phyloP scores from a whole-genome alignment of 2,888 invertebrate genomes.

The Acronicta psi region DNA sequence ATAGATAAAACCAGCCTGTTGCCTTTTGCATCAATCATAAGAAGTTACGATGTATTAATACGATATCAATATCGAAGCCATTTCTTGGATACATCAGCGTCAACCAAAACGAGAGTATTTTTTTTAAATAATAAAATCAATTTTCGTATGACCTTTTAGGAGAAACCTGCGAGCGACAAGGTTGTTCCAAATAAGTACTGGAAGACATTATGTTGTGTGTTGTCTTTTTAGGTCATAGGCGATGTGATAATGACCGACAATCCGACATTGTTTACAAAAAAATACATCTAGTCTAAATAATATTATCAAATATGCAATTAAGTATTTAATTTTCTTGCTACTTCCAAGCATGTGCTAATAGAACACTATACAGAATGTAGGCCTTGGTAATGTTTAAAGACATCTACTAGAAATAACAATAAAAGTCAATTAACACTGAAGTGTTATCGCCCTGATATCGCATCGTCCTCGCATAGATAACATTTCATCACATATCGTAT shows the following conservation, averaged over 20 bases:
- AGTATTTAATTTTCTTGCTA: neutral
- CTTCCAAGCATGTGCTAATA: neutral
- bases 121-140: no score
- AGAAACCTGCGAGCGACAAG: no score
- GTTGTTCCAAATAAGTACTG: no score
- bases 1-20: no score
- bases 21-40: no score
- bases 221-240: slow-evolving; percentile 8
- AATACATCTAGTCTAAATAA: neutral
- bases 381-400: neutral
- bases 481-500: neutral
- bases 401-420: neutral
- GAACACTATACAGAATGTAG: neutral
- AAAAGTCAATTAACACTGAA: slow-evolving; percentile 2
- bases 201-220: no score
- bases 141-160: no score
- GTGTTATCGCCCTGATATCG: neutral
- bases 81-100: no score
- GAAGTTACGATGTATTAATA: no score
- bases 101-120: no score
- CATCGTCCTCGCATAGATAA: neutral
- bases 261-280: neutral
- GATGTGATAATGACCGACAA: slow-evolving; percentile 1
- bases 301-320: neutral
- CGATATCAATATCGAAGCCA: no score